phyloP scores from a whole-genome alignment of 2,797 vertebrate genomes.

The Argya squamiceps region DNA sequence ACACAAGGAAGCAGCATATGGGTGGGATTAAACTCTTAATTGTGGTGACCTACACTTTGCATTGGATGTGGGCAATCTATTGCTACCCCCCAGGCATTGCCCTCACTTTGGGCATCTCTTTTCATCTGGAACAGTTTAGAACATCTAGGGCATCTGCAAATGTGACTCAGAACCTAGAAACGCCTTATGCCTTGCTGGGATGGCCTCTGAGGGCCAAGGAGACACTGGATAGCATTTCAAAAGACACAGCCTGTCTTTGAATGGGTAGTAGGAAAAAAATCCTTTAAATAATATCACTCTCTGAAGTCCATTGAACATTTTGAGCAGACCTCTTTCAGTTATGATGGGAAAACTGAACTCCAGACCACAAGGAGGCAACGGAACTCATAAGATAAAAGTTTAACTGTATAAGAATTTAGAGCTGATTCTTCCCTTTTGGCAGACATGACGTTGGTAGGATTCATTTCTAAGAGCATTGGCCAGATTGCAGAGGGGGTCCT shows the following conservation, averaged over 20 bases:
- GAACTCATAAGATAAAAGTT: neutral
- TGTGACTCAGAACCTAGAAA: neutral
- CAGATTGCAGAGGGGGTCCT: neutral
- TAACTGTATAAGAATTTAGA: neutral
- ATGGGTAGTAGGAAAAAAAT: fast-evolving
- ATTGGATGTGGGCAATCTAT: neutral
- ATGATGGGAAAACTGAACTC: neutral
- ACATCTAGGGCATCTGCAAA: neutral
- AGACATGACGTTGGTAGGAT: neutral
- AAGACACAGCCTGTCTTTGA: neutral
- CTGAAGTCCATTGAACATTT: neutral
- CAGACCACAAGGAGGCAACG: neutral
- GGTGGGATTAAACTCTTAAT: neutral
- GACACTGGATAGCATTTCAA: neutral
- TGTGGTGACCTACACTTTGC: neutral
- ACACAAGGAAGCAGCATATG: neutral
- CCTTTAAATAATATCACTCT: neutral
- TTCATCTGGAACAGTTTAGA: neutral
- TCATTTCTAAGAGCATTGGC: neutral
- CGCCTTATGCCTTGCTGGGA: neutral
- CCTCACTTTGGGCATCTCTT: neutral
- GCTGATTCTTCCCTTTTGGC: neutral
- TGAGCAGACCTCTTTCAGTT: neutral
- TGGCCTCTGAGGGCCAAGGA: neutral
- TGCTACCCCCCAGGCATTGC: fast-evolving